These are phyloP conservation scores for Squalus acanthias DNA, from an alignment of 2,797 vertebrate species.

Conservation along the genomic window DNA sequence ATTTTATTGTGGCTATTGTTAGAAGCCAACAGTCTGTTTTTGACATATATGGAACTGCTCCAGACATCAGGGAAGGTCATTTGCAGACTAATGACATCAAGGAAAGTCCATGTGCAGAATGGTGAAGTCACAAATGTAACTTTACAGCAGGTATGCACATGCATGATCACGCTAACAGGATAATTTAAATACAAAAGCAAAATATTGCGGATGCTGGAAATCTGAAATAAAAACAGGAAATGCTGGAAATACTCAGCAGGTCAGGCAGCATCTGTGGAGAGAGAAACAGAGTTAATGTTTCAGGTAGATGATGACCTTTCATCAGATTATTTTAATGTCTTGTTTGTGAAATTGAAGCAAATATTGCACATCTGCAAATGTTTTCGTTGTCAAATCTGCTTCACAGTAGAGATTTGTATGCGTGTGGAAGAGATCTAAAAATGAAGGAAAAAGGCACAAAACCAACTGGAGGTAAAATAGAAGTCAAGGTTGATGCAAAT, in stretches of 20 bases:
- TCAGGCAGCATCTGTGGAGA: no score
- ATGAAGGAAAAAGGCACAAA: neutral
- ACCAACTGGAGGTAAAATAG: neutral
- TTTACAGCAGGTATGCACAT: neutral
- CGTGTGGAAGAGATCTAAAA: neutral
- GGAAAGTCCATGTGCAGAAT: no score
- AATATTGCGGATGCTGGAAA: no score
- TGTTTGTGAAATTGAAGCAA: neutral
- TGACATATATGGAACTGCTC: neutral
- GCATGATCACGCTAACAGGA: neutral
- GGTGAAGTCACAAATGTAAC: neutral
- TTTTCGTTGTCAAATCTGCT: neutral
- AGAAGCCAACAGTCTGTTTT: neutral
- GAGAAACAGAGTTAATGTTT: no score
- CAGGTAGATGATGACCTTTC: no score
- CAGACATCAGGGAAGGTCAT: neutral
- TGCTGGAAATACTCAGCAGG: no score
- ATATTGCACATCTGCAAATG: neutral
- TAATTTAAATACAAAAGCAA: no score
- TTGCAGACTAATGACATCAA: neutral
- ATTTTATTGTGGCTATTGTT: neutral
- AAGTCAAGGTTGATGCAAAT: neutral
- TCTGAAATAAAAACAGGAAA: no score
- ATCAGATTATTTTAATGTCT: neutral
- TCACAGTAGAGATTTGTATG: neutral